phyloP scores from a whole-genome alignment of 1,140 invertebrate species.

The Xylocopa sonorina region DNA sequence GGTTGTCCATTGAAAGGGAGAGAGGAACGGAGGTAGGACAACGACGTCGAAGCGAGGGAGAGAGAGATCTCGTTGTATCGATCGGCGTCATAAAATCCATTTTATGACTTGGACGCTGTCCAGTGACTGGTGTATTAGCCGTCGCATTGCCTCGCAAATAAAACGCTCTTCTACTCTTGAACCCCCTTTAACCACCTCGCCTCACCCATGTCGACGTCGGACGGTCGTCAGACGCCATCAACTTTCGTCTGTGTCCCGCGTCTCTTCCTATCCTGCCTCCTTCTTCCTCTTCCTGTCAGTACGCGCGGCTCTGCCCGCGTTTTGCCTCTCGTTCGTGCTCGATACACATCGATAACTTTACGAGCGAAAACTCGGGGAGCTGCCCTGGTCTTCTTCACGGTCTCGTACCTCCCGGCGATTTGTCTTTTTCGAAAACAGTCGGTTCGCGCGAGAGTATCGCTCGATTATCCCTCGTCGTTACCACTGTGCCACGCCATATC shows the following conservation, averaged over 20 bases:
- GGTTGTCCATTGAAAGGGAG: slow-evolving; percentile 46
- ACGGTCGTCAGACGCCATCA: slow-evolving; percentile 67
- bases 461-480: slow-evolving; percentile 21
- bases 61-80: slow-evolving; percentile 79
- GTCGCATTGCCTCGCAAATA: slow-evolving; percentile 76
- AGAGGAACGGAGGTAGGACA: slow-evolving; percentile 49
- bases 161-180: slow-evolving; percentile 77
- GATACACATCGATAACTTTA: slow-evolving; percentile 58
- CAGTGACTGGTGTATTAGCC: slow-evolving; percentile 81
- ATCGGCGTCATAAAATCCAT: slow-evolving; percentile 81
- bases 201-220: slow-evolving; percentile 61
- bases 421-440: slow-evolving; percentile 3
- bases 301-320: slow-evolving; percentile 27
- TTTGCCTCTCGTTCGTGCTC: slow-evolving; percentile 31
- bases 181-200: slow-evolving; percentile 69
- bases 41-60: slow-evolving; percentile 69
- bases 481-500: too few species aligned
- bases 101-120: slow-evolving; percentile 82
- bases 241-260: slow-evolving; percentile 65
- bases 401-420: slow-evolving; percentile 33
- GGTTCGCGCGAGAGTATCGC: slow-evolving; percentile 18
- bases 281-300: slow-evolving; percentile 26
- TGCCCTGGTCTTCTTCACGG: slow-evolving; percentile 52
- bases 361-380: slow-evolving; percentile 48
- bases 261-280: slow-evolving; percentile 38